Base-by-base conservation (phyloP, 2,888 invertebrate species). In the Chelonus formosanus region DNA sequence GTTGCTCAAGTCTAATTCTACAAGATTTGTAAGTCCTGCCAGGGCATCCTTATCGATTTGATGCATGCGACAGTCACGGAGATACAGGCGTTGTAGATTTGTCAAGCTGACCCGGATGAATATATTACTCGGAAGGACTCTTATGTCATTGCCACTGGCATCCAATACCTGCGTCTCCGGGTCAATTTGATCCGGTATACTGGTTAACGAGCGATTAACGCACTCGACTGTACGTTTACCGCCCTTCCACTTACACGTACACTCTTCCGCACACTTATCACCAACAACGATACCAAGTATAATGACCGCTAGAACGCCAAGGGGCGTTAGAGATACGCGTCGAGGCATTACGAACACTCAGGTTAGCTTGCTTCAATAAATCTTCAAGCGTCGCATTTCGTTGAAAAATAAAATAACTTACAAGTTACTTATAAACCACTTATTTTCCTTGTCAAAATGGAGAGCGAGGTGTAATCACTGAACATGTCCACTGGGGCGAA, bases 221-320 rank as follows among this genome's bases (percentile, higher is more conserved):
- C 96, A 96, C 86, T 95, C 95, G 69, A 95, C 96, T 59, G 95
- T 94, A 84, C 94, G 93, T 85, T 96, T 96, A 75, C 96, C 96
- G 78, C 92, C 91, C 85, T 95, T 95, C 96, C 96, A 96, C 85
- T 95, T 96, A 86, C 96, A 96, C 78, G 89, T 89, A 85, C 96
- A 96, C 76, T 81, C 76, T 63, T 81, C 80, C 63, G 80, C 77
- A 73, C 84, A 84, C 74, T 81, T 82, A 74, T 84, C 83, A 43
- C 74, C 75, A 65, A 76, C 74, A 55, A 77, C 78, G 57, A 73
- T 74, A 52, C 73, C 72, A 70, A 78, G 31, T n/a, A 64, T 43
- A 32, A 58, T 47, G 34, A 64, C 32, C 63, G 65, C 67, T 64
- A 72, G 44, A 36, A 70, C 54, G 67, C 73, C 67, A 10, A 67